A percentile compares a stretch with the other conserved stretches of the same genome.
Conservation (phyloP, 2,113 vertebrate genomes). For the Plecotus auritus region DNA sequence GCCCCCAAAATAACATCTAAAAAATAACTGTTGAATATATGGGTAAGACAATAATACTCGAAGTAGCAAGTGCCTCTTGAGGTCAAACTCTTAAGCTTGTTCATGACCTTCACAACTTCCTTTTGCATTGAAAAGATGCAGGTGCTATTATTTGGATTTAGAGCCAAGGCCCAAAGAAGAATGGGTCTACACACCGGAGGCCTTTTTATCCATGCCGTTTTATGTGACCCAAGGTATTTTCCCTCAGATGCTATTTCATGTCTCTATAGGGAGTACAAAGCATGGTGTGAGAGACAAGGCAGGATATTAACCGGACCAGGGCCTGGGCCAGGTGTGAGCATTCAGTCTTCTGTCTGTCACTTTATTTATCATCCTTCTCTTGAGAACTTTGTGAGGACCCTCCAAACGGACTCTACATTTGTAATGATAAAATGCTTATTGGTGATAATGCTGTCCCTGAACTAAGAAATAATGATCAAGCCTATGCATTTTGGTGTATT, state of each 20-base stretch:
- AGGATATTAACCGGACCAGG: conserved; percentile 66
- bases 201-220: conserved; percentile 33
- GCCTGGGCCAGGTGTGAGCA: conserved; percentile 64
- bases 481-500: background rate
- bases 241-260: conserved; percentile 54
- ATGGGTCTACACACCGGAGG: background rate
- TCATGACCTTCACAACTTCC: conserved; percentile 35
- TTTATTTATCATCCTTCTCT: conserved; percentile 69
- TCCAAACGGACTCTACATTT: background rate
- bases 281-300: conserved; percentile 61
- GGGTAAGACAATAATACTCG: background rate
- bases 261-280: conserved; percentile 57
- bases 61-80: conserved; percentile 39
- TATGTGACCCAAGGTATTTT: conserved; percentile 44
- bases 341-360: conserved; percentile 66
- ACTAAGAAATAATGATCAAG: background rate
- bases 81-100: conserved; percentile 42
- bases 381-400: background rate
- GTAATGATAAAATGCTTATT: background rate
- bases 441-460: background rate
- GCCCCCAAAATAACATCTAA: background rate
- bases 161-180: conserved; percentile 34
- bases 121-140: conserved; percentile 41
- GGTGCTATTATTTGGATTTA: conserved; percentile 51
- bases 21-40: background rate